Evolutionary conservation across 2,888 invertebrate genomes (phyloP), one percentile per base, ranked within the genome.

Genomic region (Sussaba pulchella): DNA sequence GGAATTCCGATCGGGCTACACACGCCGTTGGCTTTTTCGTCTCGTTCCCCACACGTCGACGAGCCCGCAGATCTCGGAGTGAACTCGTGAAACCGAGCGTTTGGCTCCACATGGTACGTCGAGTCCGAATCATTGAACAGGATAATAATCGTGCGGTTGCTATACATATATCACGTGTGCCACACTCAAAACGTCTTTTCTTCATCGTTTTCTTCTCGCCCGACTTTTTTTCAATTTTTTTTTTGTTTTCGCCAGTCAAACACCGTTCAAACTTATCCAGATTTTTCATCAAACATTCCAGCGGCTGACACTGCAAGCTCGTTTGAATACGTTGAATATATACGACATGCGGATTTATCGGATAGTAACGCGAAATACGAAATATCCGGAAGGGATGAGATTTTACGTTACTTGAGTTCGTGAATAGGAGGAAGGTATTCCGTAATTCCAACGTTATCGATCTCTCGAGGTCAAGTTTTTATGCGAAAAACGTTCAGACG

Each of bases 91-190:
- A 69, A 54, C 41, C 17, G 69, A 54, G 12, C 54, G 54, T 69
- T 41, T 26, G 24, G 41, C 10, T 67, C 14, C 41, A n/a, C 41
- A n/a, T n/a, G 19, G 24, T 69, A 43, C 54, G 43, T 54, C 54
- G 69, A 69, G 69, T 69, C 26, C 69, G 69, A 52, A 54, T 54
- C 69, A 69, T 69, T 69, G 54, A 69, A 43, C 69, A 69, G 69
- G 54, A 69, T 69, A 17, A 54, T 54, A 21, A 14, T 26, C 43
- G 54, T 12, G 52, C 54, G 69, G 52, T 52, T 26, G 24, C 26
- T 26, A 24, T 39, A 12, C 52, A 41, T n/a, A 41, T 52, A 36
- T 21, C 3, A 17, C 54, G 54, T 54, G 14, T 54, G 14, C 39
- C 14, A 19, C 17, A 41, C 41, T 41, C 24, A n/a, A n/a, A 26